Base-by-base conservation (phyloP, 2,888 invertebrate species). In the Ecliptopera silaceata region DNA sequence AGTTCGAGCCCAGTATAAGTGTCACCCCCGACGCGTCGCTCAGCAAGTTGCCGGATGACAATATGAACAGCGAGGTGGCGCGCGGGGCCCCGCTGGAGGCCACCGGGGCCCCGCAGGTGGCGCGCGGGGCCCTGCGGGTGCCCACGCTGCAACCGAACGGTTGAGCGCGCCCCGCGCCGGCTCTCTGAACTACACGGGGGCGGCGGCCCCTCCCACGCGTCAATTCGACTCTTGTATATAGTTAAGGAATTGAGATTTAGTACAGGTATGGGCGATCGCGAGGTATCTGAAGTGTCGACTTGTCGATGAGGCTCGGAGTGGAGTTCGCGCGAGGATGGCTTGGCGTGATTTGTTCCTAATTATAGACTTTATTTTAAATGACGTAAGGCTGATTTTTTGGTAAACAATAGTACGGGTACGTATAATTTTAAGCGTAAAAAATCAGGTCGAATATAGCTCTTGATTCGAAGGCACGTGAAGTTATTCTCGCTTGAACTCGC, bases 131-230 rank as follows among this genome's bases (percentile, higher is more conserved):
- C 63, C 70, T 74, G 56, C 61, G 78, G 55, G 87, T 77, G 55
- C 88, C 87, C 69, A 88, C 87, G 57, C 80, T 90, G 0, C 88
- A 89, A 63, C 90, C 90, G 13, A 91, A 91, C 77, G 90, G 90
- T 84, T 91, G 90, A 91, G 68, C 26, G n/a, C 20, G 36, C 20
- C 29, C 44, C 44, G 34, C 55, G 44, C 32, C 47, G 38, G 47
- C 55, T 50, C 54, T 47, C 60, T 76, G 81, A 81, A 88, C 62
- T 81, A 87, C 80, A 88, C 59, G 69, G 88, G 87, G 88, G 84
- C 78, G 81, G 86, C 70, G 87, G 72, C 86, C 87, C 86, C 86
- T 62, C 46, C 61, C 65, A 54, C 56, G 67, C 68, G 77, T 79
- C 78, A 78, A 80, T 79, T 78, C 69, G 67, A 69, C 71, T 77